Evolutionary conservation across 2,888 invertebrate species (phyloP).

Genomic region (Chloroclysta siterata): DNA sequence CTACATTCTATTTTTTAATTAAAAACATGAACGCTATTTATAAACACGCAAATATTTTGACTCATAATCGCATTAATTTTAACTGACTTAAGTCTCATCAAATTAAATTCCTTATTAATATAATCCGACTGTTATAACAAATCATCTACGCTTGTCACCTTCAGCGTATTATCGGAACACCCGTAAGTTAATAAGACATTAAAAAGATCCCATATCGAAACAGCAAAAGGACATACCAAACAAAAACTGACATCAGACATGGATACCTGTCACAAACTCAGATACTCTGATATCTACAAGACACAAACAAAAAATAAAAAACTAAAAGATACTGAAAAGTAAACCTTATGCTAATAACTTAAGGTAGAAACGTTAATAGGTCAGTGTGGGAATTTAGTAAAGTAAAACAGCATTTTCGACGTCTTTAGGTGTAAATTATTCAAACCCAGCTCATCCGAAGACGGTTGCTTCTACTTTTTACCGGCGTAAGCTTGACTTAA

Average conservation of each 20-base stretch:
- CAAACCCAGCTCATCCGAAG: constrained; percentile 72
- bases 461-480: constrained; percentile 71
- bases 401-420: constrained; percentile 60
- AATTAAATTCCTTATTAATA: constrained; percentile 25
- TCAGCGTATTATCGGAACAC: constrained; percentile 48
- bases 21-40: too few species aligned
- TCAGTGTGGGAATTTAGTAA: constrained; percentile 39
- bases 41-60: constrained; percentile 19
- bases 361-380: constrained; percentile 36
- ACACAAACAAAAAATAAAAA: constrained; percentile 48
- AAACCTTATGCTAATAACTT: constrained; percentile 41
- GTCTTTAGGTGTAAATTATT: constrained; percentile 82
- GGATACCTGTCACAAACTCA: constrained; percentile 64
- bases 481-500: constrained; percentile 70
- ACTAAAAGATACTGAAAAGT: constrained; percentile 29
- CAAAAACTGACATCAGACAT: constrained; percentile 41
- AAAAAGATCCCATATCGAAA: constrained; percentile 70
- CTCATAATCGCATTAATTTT: constrained; percentile 5
- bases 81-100: constrained; percentile 13
- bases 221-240: constrained; percentile 40
- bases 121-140: constrained; percentile 14
- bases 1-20: too few species aligned
- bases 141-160: constrained; percentile 39
- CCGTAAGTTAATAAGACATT: constrained; percentile 64
- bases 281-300: constrained; percentile 49